Evolutionary conservation across 2,797 vertebrate species (phyloP).

Genomic region (Smutsia temminckii): DNA sequence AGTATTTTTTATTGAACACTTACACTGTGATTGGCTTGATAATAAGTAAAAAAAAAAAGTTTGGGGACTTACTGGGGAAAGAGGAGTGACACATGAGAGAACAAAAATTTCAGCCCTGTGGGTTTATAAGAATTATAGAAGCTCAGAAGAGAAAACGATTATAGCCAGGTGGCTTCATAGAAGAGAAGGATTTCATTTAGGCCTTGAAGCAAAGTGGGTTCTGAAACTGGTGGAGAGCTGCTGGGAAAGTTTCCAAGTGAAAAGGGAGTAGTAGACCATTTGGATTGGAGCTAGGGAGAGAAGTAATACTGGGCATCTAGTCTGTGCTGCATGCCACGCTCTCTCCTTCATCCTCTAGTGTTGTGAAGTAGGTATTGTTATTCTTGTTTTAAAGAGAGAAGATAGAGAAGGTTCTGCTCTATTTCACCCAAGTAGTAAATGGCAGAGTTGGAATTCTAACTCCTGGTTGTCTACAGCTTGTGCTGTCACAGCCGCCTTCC

Average conservation of each 20-base stretch:
- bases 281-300: background rate
- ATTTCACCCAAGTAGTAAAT: background rate
- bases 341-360: background rate
- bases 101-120: background rate
- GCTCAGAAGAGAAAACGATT: slow-evolving; percentile 33
- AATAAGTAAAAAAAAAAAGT: background rate
- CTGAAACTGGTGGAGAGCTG: background rate
- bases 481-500: background rate
- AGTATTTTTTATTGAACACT: background rate
- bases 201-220: background rate
- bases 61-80: slow-evolving; percentile 1
- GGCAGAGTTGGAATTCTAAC: background rate
- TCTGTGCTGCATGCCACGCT: background rate
- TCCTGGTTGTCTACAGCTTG: background rate
- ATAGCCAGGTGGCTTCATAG: background rate
- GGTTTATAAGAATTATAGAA: slow-evolving; percentile 9
- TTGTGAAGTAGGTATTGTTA: background rate
- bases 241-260: background rate
- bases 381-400: slow-evolving; percentile 17
- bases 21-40: slow-evolving; percentile 31
- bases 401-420: background rate
- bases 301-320: background rate
- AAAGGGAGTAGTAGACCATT: background rate
- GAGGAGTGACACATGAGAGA: background rate
- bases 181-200: background rate